Conservation (phyloP, 2,888 invertebrate species). For the Platerodrilus igneus region DNA sequence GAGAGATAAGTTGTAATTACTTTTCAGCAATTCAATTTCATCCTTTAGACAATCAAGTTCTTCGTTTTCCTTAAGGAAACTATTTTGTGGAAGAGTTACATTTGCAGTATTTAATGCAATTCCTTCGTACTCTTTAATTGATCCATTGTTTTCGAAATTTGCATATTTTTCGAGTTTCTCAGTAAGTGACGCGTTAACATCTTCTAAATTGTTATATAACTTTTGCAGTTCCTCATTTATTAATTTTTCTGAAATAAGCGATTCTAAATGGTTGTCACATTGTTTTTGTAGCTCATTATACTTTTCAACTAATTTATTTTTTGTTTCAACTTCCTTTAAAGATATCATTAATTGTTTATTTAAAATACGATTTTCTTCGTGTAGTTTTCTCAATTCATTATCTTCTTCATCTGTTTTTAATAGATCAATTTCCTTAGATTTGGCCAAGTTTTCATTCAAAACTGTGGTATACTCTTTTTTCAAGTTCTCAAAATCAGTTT, state of each 20-base stretch:
- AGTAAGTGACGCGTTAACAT: constrained; percentile 8
- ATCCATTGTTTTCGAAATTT: too few relatives aligned
- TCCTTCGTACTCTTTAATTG: too few relatives aligned
- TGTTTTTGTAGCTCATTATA: constrained; percentile 20
- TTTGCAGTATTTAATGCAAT: constrained; percentile 1
- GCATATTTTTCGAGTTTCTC: not conserved
- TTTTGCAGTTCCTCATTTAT: constrained; percentile 15
- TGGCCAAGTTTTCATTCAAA: constrained; percentile 18
- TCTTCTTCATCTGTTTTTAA: constrained; percentile 5
- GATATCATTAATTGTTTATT: constrained; percentile 35
- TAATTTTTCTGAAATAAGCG: constrained; percentile 14
- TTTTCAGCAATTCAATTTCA: too few relatives aligned
- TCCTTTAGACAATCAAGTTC: too few relatives aligned
- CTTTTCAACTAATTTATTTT: constrained; percentile 24
- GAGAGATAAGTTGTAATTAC: constrained; percentile 37
- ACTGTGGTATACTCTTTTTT: constrained; percentile 24
- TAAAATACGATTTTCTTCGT: constrained; percentile 28
- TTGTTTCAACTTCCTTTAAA: constrained; percentile 33
- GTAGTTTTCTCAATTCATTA: constrained; percentile 6
- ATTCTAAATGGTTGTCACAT: not conserved
- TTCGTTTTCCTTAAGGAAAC: constrained; percentile 32
- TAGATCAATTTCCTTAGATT: constrained; percentile 36
- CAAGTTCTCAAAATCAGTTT: constrained; percentile 51
- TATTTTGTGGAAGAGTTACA: not conserved
- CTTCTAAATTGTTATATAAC: constrained; percentile 26